Evolutionary conservation across 2,888 invertebrate genomes (phyloP).

Genomic region (Ceraclea dissimilis): DNA sequence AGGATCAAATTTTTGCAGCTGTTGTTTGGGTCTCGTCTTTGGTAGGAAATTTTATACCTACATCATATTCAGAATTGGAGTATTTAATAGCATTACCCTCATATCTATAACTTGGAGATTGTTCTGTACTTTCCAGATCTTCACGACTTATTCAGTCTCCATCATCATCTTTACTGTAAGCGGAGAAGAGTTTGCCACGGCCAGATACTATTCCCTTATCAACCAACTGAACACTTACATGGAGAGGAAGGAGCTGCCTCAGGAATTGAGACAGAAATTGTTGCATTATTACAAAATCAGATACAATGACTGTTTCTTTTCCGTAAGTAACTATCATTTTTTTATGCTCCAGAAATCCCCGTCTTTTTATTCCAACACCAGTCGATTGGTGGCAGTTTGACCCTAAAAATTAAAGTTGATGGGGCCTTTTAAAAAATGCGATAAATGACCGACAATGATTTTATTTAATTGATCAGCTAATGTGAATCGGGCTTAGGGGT

Average conservation of each 20-base stretch:
- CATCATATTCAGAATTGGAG: neutral
- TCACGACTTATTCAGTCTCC: constrained; percentile 27
- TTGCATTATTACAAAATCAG: constrained; percentile 29
- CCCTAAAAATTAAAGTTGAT: too few species aligned
- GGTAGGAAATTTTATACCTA: constrained; percentile 22
- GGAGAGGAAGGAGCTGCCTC: constrained; percentile 18
- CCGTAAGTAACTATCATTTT: constrained; percentile 32
- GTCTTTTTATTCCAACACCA: too few species aligned
- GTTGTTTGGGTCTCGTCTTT: constrained; percentile 25
- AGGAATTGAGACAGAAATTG: constrained; percentile 34
- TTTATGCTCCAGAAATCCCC: too few species aligned
- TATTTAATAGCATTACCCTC: too few species aligned
- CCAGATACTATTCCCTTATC: constrained; percentile 31
- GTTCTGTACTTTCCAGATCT: constrained; percentile 23
- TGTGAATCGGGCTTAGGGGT: too few species aligned
- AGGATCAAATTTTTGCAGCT: constrained; percentile 31
- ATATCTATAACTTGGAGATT: too few species aligned
- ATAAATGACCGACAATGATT: too few species aligned
- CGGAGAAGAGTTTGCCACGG: constrained; percentile 30
- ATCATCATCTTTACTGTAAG: constrained; percentile 31
- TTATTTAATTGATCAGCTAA: too few species aligned
- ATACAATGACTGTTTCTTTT: constrained; percentile 31
- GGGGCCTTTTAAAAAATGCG: too few species aligned
- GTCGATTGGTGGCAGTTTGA: too few species aligned
- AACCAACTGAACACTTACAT: constrained; percentile 28